Evolutionary conservation across 37 sponge, comb jelly and placozoan genomes (phyloP), one percentile per base, ranked within the genome.

Genomic region (Aplysina aerophoba): DNA sequence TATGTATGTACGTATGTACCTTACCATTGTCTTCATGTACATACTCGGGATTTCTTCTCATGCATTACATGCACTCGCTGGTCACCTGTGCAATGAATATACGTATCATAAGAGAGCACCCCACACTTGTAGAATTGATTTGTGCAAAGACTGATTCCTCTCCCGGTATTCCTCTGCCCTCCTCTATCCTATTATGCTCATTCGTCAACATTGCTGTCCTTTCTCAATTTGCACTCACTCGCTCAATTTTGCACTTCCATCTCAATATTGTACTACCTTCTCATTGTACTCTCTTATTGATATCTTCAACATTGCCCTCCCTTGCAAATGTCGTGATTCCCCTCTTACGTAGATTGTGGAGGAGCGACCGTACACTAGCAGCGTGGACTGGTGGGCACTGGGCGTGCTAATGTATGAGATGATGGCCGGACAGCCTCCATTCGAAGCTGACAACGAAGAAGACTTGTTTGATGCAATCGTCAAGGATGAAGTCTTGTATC

Each of bases 331-430:
- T 13, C 37, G 5, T 34, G 3, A 3, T 73, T 34, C 34, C 73
- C 28, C 2, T 31, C 37, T 8, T 44, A 3, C 39, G 0, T 64
- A 95, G 93, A 94, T 95, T 63, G 75, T 97, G 39, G 87, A 92
- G 64, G 99, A 99, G 69, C 85, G 86, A 80, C 92, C 93, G 57
- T 99, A 99, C 82, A 95, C 95, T 17, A 44, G 91, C 44, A 90
- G 94, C 57, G 99, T 99, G 15, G 99, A 99, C 83, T 99, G 97
- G 95, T 99, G 99, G 99, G 94, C 97, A 1, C 90, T 99, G 50
- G 99, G 99, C 21, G 97, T 99, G 57, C 94, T 99, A 17, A 95
- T 99, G 95, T 99, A 97, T 74, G 99, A 99, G 84, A 99, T 99
- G 99, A 90, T 99, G 90, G 96, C 97, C 0, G 99, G 99, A 57